Base-by-base conservation (phyloP, 2,797 vertebrate species). In the Notolepis coatsorum region DNA sequence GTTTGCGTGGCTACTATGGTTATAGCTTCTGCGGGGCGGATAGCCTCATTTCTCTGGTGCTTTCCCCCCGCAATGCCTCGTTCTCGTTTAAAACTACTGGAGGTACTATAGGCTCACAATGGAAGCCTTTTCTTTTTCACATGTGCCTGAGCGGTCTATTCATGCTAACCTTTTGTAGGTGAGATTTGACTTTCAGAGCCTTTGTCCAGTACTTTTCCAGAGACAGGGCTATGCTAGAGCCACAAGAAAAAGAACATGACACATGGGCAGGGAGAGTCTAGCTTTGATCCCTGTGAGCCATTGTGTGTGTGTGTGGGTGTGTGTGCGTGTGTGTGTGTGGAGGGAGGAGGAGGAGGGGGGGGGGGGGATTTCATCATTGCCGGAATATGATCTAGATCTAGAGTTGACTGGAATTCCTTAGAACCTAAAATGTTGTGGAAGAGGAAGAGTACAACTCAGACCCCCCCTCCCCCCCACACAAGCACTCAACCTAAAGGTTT, bases 201-300 rank as follows among this genome's bases (percentile, higher is more conserved):
- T 58, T 58, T 65, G 46, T 51, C 12, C 46, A 9, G 13, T 24
- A 35, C 25, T 21, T 42, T 8, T 33, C 13, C 45, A 27, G 49
- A 37, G 25, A 41, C 13, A 42, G 21, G 42, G 18, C 30, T 13
- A 24, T 4, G 35, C 4, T 38, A 9, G 38, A 18, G 39, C 60
- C 49, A 33, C 48, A 42, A 42, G 30, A 60, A 47, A 47, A 24
- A 28, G 23, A 41, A 41, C 23, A 25, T 38, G 15, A 38, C 43
- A 39, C 43, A 57, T 37, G 42, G n/a, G 21, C 7, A 47, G 42
- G 33, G 20, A 60, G 28, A 60, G 28, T 10, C n/a, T 39, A 45
- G 28, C 60, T 63, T 53, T 63, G 49, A 63, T 53, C 60, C 23
- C 28, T 45, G 3, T 38, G 21, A 24, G 17, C n/a, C 25, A 18